Base-by-base conservation (phyloP, 2,113 vertebrate genomes). In the Ramphastos sulfuratus region DNA sequence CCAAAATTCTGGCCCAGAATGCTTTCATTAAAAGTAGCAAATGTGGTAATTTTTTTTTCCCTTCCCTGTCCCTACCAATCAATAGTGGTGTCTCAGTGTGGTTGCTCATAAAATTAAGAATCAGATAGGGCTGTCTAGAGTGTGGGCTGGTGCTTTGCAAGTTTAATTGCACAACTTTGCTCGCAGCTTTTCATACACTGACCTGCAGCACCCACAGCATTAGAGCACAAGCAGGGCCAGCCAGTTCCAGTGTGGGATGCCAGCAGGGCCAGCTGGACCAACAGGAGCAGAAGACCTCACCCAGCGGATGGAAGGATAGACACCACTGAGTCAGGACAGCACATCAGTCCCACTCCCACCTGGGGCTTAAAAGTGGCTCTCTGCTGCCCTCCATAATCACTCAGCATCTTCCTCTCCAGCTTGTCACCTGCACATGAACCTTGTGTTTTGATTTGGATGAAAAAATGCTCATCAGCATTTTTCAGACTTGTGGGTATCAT, bases 81-180 rank as follows among this genome's bases (percentile, higher is more conserved):
- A 5, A 8, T 60, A 90, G 4, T 35, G 16, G 16, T 71, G 28
- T 93, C 82, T 84, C 76, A 60, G 28, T 87, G 85, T 61, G 85
- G 60, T 5, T 71, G 82, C 75, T 90, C 20, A 15, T 50, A 79
- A 95, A 75, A 67, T 65, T 35, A 65, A 80, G 79, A 73, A 92
- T 92, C 92, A 90, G 87, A 86, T 66, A 88, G 56, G 20, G 48
- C 91, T 67, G 75, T 3, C 59, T 81, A 74, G 37, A 91, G 76
- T 42, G 93, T 95, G 85, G 95, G 96, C 33, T 85, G 85, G 6
- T 72, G 73, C 94, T 94, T 91, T 92, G 94, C 95, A 94, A 94
- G 70, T 92, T 89, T 20, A 74, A 90, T 93, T 96, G 25, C 91
- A 61, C 93, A 94, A 69, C n/a, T 71, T 65, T 33, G 65, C 81